Evolutionary conservation across 2,113 vertebrate genomes (phyloP).

Genomic region (Pyrgilauda ruficollis): DNA sequence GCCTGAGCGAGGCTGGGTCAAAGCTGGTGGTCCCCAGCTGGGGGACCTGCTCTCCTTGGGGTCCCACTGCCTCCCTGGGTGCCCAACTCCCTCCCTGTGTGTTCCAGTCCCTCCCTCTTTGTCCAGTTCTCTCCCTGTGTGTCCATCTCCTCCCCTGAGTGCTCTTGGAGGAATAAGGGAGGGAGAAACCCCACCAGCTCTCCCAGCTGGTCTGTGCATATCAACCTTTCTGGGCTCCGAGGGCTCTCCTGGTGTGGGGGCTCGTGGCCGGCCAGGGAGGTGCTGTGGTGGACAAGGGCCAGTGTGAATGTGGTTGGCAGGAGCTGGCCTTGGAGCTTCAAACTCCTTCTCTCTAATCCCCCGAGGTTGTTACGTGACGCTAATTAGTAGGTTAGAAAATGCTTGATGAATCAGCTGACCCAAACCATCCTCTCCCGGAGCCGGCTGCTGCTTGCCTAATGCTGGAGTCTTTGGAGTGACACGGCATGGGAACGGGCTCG

Average conservation of each 20-base stretch:
- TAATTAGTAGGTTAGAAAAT: slow-evolving; percentile 23
- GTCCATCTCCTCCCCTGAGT: neutral
- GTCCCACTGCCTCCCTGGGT: neutral
- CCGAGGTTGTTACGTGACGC: neutral
- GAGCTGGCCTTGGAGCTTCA: neutral
- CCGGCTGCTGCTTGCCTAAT: neutral
- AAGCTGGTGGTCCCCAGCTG: neutral
- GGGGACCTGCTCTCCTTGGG: neutral
- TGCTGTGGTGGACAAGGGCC: neutral
- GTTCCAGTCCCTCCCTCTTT: neutral
- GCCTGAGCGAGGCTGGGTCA: neutral
- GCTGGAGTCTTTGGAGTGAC: neutral
- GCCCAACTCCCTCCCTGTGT: neutral
- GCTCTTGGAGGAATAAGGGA: neutral
- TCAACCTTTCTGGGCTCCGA: neutral
- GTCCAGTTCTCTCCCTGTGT: neutral
- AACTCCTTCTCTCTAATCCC: neutral
- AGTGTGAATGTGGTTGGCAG: neutral
- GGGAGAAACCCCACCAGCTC: neutral
- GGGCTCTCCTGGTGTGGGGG: fast-evolving
- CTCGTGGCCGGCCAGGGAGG: fast-evolving
- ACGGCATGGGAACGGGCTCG: slow-evolving; percentile 9
- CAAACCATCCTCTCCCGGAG: neutral
- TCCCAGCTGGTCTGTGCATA: fast-evolving
- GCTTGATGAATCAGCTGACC: slow-evolving; percentile 25